Evolutionary conservation across 2,113 vertebrate genomes (phyloP).

Genomic region (Hydrolagus affinis): DNA sequence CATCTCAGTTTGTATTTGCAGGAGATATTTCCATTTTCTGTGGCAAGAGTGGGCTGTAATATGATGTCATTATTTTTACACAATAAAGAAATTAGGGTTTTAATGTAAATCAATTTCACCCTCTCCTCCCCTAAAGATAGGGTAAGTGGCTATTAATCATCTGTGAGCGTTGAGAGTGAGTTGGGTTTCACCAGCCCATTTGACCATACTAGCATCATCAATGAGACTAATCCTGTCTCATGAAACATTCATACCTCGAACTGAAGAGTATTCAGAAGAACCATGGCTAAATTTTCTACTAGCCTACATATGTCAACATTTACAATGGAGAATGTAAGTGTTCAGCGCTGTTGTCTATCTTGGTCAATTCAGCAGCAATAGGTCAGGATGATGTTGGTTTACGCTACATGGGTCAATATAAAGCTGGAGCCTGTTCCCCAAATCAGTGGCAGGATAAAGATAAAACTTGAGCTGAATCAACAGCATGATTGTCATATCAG

Average conservation of each 20-base stretch:
- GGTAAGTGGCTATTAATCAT: too few species aligned
- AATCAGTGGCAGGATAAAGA: background rate
- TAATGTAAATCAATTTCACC: background rate
- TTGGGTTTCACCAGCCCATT: too few species aligned
- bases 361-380: background rate
- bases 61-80: constrained; percentile 3
- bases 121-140: too few species aligned
- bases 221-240: too few species aligned
- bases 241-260: too few species aligned
- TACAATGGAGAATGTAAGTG: background rate
- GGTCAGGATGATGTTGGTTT: background rate
- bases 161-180: too few species aligned
- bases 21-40: background rate
- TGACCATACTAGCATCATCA: too few species aligned
- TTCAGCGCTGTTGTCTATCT: background rate
- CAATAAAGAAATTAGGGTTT: background rate
- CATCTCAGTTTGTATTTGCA: background rate
- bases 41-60: background rate
- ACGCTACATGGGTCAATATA: background rate
- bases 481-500: constrained; percentile 23
- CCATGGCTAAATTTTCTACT: too few species aligned
- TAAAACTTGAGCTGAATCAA: background rate
- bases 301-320: too few species aligned
- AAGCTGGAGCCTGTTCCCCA: background rate
- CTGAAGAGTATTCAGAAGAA: too few species aligned